These are phyloP conservation scores for Coenonympha arcania DNA, from an alignment of 2,888 invertebrate genomes.

Conservation along the genomic window DNA sequence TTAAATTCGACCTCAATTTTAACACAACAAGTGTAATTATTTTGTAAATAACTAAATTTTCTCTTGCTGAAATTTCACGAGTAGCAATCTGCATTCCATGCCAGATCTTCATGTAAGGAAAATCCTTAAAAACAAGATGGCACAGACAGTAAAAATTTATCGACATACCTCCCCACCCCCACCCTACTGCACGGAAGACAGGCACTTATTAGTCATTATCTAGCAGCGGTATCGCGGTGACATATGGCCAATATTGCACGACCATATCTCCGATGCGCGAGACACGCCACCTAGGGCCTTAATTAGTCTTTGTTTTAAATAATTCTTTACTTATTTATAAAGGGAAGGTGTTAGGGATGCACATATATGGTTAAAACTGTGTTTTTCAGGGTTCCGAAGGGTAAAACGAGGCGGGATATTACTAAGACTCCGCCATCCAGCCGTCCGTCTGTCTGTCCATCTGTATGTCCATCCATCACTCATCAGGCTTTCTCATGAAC, in stretches of 20 bases:
- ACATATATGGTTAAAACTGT: too few relatives aligned
- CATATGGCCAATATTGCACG: constrained; percentile 69
- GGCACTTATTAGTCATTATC: constrained; percentile 73
- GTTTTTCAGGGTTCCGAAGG: too few relatives aligned
- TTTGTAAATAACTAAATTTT: too few relatives aligned
- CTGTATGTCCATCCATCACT: too few relatives aligned
- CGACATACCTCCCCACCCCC: constrained; percentile 39
- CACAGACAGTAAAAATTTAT: constrained; percentile 21
- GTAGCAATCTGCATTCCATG: neutral
- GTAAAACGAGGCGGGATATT: too few relatives aligned
- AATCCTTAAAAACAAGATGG: constrained; percentile 2
- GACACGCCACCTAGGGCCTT: constrained; percentile 57
- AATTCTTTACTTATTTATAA: neutral
- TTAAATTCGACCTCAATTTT: too few relatives aligned
- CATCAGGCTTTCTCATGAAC: too few relatives aligned
- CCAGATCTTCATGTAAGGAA: neutral
- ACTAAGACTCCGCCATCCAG: too few relatives aligned
- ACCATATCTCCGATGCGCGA: constrained; percentile 56
- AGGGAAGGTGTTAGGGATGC: neutral
- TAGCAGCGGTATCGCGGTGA: constrained; percentile 64
- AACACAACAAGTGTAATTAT: too few relatives aligned
- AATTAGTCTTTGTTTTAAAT: constrained; percentile 41
- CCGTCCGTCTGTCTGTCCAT: too few relatives aligned
- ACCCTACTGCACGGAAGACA: constrained; percentile 59
- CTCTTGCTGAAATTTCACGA: neutral